Percentiles rank a stretch among this genome's conserved stretches.
These are phyloP conservation scores for Iphiclides podalirius DNA, from an alignment of 2,888 invertebrate genomes.

Conservation along the genomic window DNA sequence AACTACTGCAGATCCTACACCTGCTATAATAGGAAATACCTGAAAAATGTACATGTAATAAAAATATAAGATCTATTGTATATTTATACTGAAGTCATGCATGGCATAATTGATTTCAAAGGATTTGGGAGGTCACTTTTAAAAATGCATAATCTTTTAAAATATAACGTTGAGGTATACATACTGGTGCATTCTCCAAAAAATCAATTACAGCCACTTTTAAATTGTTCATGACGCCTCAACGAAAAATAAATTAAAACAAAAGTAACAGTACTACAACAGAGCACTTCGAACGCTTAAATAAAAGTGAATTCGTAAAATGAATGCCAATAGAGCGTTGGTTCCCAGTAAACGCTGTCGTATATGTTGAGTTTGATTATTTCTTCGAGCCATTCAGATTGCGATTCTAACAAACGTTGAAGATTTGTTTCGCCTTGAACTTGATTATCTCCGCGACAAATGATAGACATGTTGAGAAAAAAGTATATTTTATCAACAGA, in stretches of 20 bases:
- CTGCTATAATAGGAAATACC: conserved; percentile 82
- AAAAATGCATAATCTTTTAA: too few relatives aligned
- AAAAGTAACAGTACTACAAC: conserved; percentile 23
- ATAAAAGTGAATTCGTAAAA: conserved; percentile 5
- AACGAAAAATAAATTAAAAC: conserved; percentile 1
- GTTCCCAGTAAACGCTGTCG: neutral
- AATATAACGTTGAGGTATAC: too few relatives aligned
- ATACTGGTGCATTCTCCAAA: conserved; percentile 47
- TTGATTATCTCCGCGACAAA: conserved; percentile 19
- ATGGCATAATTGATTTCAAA: too few relatives aligned
- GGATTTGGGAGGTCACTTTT: too few relatives aligned
- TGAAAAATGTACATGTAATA: conserved; percentile 35
- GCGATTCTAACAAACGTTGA: conserved; percentile 2
- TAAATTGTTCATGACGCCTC: conserved; percentile 48
- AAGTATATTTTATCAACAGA: neutral
- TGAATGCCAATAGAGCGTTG: neutral
- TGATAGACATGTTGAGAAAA: conserved; percentile 4
- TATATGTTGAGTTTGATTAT: neutral
- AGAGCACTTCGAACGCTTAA: conserved; percentile 8
- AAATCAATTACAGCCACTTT: conserved; percentile 47
- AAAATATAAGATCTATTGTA: neutral
- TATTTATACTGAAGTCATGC: too few relatives aligned
- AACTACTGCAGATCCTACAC: conserved; percentile 79
- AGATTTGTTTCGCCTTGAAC: conserved; percentile 24
- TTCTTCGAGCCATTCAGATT: conserved; percentile 6